Percentiles rank a stretch among this genome's conserved stretches.
Conservation (phyloP, 2,888 invertebrate genomes). For the Timema podura region DNA sequence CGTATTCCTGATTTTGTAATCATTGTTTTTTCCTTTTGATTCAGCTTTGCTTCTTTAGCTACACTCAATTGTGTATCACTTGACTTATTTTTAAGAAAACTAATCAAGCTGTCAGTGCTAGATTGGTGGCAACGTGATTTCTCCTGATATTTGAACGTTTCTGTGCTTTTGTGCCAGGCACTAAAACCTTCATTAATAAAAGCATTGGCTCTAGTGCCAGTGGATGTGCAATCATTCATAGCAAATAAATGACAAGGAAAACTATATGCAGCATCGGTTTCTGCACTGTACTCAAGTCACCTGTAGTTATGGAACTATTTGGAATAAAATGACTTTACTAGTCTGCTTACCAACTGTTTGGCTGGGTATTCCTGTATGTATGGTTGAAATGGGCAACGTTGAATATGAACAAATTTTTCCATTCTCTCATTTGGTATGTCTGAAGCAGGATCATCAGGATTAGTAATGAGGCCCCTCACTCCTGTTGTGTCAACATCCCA, state of each 20-base stretch:
- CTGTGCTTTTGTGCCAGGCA: background rate
- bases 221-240: conserved; percentile 6
- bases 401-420: conserved; percentile 9
- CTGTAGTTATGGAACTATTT: background rate
- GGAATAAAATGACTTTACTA: background rate
- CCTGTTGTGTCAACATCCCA: background rate
- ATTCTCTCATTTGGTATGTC: background rate
- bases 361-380: conserved; percentile 6
- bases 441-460: conserved; percentile 2
- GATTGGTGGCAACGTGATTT: background rate
- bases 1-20: background rate
- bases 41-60: conserved; percentile 2
- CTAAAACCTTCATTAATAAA: background rate
- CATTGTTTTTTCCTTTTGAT: background rate
- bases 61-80: background rate
- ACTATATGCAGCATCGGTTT: conserved; percentile 3
- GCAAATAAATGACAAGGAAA: background rate
- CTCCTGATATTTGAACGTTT: background rate
- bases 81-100: background rate
- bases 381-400: conserved; percentile 9
- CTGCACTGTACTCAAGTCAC: background rate
- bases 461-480: background rate
- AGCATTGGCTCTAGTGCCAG: background rate
- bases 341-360: conserved; percentile 1
- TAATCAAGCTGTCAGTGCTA: background rate